These are phyloP conservation scores for Alauda arvensis DNA, from an alignment of 2,797 vertebrate genomes.

Conservation along the genomic window DNA sequence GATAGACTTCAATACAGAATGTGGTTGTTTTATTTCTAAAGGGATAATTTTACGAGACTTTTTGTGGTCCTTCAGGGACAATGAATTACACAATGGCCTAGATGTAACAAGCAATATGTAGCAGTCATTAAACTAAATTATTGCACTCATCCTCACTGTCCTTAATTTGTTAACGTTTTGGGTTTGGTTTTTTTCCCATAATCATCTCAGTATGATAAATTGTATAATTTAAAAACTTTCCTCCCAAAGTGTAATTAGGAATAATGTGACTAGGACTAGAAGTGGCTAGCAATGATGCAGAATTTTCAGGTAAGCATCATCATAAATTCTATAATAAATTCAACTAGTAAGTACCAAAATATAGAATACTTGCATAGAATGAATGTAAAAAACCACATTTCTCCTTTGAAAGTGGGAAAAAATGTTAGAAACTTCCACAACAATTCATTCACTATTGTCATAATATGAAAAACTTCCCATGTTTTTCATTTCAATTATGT, in stretches of 20 bases:
- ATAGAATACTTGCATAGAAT: neutral
- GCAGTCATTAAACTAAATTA: constrained; percentile 23
- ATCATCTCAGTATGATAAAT: neutral
- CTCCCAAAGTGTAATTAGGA: neutral
- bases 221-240: neutral
- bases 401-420: neutral
- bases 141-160: neutral
- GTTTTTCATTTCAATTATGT: neutral
- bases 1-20: neutral
- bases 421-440: neutral
- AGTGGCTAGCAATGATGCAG: neutral
- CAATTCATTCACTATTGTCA: neutral
- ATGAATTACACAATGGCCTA: constrained; percentile 15
- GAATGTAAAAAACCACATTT: neutral
- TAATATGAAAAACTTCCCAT: neutral
- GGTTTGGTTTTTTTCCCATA: neutral
- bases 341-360: neutral
- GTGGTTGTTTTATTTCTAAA: neutral
- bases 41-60: constrained; percentile 23
- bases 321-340: constrained; percentile 25
- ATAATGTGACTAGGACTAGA: neutral
- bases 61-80: constrained; percentile 28
- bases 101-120: neutral
- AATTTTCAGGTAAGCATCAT: neutral
- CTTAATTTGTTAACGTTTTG: neutral